Percentiles rank a stretch among this genome's conserved stretches.
Evolutionary conservation across 1,140 invertebrate genomes (phyloP).

Genomic region (Gonatopus flavifemur): DNA sequence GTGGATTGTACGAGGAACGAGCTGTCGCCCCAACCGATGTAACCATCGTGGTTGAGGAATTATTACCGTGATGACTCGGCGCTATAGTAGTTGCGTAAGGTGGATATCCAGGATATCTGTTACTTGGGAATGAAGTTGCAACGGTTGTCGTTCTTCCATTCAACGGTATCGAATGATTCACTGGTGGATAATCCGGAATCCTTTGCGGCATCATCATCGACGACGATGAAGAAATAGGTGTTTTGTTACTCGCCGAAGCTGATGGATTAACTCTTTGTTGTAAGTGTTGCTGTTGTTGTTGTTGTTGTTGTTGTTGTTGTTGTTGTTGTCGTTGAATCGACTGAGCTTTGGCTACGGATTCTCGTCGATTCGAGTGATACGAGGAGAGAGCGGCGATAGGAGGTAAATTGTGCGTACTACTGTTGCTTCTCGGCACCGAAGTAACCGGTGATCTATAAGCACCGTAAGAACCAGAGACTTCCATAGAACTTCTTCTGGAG

Average conservation of each 20-base stretch:
- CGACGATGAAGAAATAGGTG: constrained; percentile 16
- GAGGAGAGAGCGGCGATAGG: constrained; percentile 57
- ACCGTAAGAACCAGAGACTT: constrained; percentile 21
- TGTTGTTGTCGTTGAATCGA: constrained; percentile 26
- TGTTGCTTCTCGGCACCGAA: constrained; percentile 23
- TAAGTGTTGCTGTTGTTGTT: constrained; percentile 4
- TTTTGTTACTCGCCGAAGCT: constrained; percentile 16
- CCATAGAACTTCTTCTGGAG: constrained; percentile 29
- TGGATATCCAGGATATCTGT: constrained; percentile 33
- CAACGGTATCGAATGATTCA: constrained; percentile 25
- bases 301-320: too few species aligned
- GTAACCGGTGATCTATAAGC: constrained; percentile 21
- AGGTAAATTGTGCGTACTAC: constrained; percentile 58
- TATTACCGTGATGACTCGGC: constrained; percentile 45
- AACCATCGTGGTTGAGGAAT: constrained; percentile 44
- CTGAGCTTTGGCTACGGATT: constrained; percentile 37
- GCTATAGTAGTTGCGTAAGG: constrained; percentile 47
- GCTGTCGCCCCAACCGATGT: constrained; percentile 36
- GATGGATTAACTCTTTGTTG: too few species aligned
- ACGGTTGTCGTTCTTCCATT: constrained; percentile 39
- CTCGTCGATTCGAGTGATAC: constrained; percentile 53
- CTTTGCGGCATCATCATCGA: constrained; percentile 22
- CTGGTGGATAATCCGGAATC: constrained; percentile 30
- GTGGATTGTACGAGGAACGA: constrained; percentile 30
- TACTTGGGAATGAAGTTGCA: constrained; percentile 28